phyloP scores from a whole-genome alignment of 1,140 invertebrate genomes.

The Anoplolepis gracilipes region DNA sequence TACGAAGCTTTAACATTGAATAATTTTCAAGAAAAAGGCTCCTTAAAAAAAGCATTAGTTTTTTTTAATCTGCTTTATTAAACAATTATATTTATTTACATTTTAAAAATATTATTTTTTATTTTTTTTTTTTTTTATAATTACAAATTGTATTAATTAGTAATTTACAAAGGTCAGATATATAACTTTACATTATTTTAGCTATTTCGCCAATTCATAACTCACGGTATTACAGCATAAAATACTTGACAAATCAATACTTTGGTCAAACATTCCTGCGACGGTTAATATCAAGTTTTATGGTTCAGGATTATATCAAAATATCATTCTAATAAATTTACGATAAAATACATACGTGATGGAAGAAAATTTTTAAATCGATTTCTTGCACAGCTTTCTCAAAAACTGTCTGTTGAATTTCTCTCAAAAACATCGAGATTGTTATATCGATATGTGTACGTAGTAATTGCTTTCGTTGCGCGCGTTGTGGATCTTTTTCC shows the following conservation, averaged over 20 bases:
- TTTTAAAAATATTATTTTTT: not conserved
- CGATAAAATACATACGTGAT: not conserved
- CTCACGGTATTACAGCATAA: not conserved
- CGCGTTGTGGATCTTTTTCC: not conserved
- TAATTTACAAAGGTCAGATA: not conserved
- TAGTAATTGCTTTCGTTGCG: slow-evolving; percentile 37
- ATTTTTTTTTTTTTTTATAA: not conserved
- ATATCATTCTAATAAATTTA: not conserved
- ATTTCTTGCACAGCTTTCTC: not conserved
- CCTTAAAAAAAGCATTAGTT: too few relatives aligned
- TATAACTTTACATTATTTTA: not conserved
- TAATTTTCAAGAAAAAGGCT: not conserved
- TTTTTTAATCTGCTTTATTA: not conserved
- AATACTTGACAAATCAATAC: not conserved
- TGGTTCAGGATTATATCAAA: not conserved
- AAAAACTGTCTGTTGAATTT: not conserved
- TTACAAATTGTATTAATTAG: not conserved
- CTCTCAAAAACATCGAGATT: not conserved
- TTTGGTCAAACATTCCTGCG: not conserved
- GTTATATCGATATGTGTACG: not conserved
- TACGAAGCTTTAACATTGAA: not conserved
- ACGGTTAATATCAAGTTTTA: not conserved
- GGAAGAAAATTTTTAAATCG: not conserved
- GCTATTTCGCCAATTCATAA: not conserved
- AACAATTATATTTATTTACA: not conserved